Percentiles rank a stretch among this genome's conserved stretches.
Conservation (phyloP, 2,113 vertebrate species). For the Eurystomus gularis region DNA sequence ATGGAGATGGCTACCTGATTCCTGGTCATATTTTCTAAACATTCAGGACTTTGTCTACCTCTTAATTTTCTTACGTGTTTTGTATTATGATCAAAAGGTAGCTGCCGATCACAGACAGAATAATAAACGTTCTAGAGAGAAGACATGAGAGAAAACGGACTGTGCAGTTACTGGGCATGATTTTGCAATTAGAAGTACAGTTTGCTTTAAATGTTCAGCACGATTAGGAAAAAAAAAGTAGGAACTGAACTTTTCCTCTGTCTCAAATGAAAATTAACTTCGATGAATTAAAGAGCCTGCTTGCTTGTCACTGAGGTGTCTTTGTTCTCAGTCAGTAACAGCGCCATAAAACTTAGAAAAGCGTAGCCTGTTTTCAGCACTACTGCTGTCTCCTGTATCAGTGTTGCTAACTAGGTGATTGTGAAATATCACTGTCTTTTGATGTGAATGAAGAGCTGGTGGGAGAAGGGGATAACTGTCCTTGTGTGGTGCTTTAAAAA, state of each 20-base stretch:
- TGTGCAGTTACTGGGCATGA: neutral
- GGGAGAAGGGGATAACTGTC: neutral
- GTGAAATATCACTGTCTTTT: neutral
- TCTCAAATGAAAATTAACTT: constrained; percentile 15
- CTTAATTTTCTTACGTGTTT: neutral
- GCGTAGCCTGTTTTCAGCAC: neutral
- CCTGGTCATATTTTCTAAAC: neutral
- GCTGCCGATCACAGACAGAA: neutral
- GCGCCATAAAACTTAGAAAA: neutral
- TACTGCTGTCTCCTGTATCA: neutral
- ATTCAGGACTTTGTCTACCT: neutral
- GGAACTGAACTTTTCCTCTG: neutral
- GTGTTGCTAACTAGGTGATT: neutral
- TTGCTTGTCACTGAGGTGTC: neutral
- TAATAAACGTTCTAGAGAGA: neutral
- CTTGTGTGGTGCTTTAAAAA: neutral
- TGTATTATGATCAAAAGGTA: neutral
- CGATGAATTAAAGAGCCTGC: neutral
- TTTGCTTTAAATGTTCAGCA: neutral
- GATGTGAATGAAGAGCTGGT: neutral
- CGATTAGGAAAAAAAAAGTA: neutral
- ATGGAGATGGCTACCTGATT: neutral
- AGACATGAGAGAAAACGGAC: neutral
- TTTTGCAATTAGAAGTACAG: neutral
- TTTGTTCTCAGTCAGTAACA: neutral